Conservation (phyloP, 2,888 invertebrate species). For the Tachina lurida region DNA sequence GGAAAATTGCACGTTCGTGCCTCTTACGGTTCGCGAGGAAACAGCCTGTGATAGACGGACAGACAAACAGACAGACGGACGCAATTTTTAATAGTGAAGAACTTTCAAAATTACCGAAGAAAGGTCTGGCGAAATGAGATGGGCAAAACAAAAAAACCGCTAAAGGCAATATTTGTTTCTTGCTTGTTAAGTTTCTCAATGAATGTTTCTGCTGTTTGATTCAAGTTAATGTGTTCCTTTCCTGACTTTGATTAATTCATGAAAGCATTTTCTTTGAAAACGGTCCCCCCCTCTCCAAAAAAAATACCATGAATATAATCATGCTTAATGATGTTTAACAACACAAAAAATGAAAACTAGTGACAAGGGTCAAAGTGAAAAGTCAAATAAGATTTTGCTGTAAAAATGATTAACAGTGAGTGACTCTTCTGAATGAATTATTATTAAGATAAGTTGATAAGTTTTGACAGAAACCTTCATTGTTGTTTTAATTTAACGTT, state of each 20-base stretch:
- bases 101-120: too few species aligned
- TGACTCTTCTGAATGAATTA: not conserved
- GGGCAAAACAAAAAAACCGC: too few species aligned
- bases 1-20: too few species aligned
- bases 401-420: not conserved
- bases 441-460: not conserved
- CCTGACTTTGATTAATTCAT: constrained; percentile 7
- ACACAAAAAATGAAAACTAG: not conserved
- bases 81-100: too few species aligned
- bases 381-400: not conserved
- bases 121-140: too few species aligned
- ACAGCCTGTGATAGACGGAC: too few species aligned
- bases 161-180: not conserved
- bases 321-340: not conserved
- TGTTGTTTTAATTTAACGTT: not conserved
- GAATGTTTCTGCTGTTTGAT: not conserved
- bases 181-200: not conserved
- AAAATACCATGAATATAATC: too few species aligned
- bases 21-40: too few species aligned
- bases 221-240: not conserved
- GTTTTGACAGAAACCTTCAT: not conserved
- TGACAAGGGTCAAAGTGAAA: not conserved
- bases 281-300: not conserved
- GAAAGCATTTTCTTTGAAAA: not conserved
- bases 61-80: too few species aligned